A percentile compares a stretch with the other conserved stretches of the same genome.
These are phyloP conservation scores for Thelaira solivaga DNA, from an alignment of 2,888 invertebrate genomes.

Conservation along the genomic window DNA sequence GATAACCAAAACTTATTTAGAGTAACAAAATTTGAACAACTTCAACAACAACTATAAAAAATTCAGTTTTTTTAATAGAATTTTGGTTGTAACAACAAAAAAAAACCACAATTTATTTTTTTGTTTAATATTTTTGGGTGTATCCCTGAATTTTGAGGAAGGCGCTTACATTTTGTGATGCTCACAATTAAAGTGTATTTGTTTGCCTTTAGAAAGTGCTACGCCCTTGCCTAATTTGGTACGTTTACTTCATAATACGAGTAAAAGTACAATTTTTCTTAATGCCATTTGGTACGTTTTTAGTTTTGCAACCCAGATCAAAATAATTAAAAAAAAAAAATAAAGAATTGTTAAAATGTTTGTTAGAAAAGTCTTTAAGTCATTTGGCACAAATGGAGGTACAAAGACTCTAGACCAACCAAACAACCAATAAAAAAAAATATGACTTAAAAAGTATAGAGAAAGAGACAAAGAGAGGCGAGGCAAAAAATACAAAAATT, in stretches of 20 bases:
- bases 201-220: too few species aligned
- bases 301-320: neutral
- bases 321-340: neutral
- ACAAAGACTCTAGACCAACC: neutral
- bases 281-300: neutral
- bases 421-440: slow-evolving; percentile 7
- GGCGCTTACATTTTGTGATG: too few species aligned
- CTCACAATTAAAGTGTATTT: too few species aligned
- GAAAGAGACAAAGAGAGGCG: neutral
- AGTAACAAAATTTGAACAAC: too few species aligned
- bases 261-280: neutral
- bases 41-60: too few species aligned
- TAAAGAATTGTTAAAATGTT: neutral
- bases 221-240: too few species aligned
- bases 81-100: too few species aligned
- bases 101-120: too few species aligned
- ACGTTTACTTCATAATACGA: neutral
- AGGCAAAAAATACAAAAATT: slow-evolving; percentile 1
- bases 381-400: slow-evolving; percentile 26
- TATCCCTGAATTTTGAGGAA: too few species aligned
- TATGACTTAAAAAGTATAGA: neutral
- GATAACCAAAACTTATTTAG: too few species aligned
- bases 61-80: too few species aligned
- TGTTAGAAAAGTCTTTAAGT: slow-evolving; percentile 20
- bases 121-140: too few species aligned